A percentile compares a stretch with the other conserved stretches of the same genome.
These are phyloP conservation scores for Clepsis dumicolana DNA, from an alignment of 2,888 invertebrate species.

Conservation along the genomic window DNA sequence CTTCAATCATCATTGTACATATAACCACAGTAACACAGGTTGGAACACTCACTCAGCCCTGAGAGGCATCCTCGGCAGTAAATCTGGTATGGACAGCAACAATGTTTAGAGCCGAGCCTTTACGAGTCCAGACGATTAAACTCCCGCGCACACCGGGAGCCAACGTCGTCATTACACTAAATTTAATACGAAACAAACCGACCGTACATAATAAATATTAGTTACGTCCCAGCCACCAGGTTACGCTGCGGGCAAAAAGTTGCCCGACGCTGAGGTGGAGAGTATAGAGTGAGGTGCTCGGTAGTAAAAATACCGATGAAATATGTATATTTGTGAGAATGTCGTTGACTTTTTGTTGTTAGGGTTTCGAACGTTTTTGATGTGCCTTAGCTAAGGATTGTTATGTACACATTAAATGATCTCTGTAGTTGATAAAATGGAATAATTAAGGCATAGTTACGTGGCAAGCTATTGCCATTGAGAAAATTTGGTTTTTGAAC, in stretches of 20 bases:
- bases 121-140: conserved; percentile 50
- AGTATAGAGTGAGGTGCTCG: conserved; percentile 1
- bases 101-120: conserved; percentile 51
- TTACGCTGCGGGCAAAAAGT: conserved; percentile 69
- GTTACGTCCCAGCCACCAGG: conserved; percentile 72
- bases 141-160: conserved; percentile 36
- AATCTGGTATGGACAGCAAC: conserved; percentile 53
- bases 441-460: no score
- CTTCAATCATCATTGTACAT: no score
- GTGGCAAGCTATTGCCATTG: no score
- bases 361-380: not conserved
- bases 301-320: conserved; percentile 36
- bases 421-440: no score
- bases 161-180: conserved; percentile 70
- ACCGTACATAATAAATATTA: conserved; percentile 67
- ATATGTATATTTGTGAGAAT: conserved; percentile 35
- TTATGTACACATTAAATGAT: no score
- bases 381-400: no score
- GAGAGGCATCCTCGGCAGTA: conserved; percentile 50
- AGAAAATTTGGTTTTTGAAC: no score
- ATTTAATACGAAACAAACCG: conserved; percentile 76
- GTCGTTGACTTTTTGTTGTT: conserved; percentile 26
- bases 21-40: no score
- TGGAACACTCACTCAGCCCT: no score
- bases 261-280: no score